A percentile compares a stretch with the other conserved stretches of the same genome.
phyloP scores from a whole-genome alignment of 2,113 vertebrate species.

The Antechinus stuartii region DNA sequence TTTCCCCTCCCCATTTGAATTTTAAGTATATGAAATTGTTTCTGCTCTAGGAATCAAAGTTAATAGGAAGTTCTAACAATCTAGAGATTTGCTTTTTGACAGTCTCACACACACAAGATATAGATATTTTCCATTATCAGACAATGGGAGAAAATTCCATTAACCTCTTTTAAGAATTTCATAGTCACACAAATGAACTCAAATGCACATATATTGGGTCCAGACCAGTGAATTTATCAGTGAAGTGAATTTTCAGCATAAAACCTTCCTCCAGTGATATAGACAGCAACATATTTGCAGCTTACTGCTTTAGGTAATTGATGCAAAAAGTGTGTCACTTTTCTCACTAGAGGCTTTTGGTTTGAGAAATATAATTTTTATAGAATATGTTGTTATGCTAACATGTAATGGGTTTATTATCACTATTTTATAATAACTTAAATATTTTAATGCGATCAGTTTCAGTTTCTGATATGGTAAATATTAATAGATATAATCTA shows the following conservation, averaged over 20 bases:
- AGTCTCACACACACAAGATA: slow-evolving; percentile 8
- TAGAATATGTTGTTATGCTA: background rate
- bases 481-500: background rate
- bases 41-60: slow-evolving; percentile 24
- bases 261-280: background rate
- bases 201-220: background rate
- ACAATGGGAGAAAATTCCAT: background rate
- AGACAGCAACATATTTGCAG: background rate
- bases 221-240: background rate
- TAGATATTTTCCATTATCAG: slow-evolving; percentile 31
- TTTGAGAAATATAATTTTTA: background rate
- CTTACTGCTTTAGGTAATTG: background rate
- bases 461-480: background rate
- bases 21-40: slow-evolving; percentile 58
- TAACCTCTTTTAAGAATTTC: background rate
- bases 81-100: background rate
- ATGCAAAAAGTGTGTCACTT: background rate
- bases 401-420: background rate
- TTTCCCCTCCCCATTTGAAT: slow-evolving; percentile 53
- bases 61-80: background rate
- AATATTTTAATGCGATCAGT: background rate
- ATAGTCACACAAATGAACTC: background rate
- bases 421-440: background rate
- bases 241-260: background rate
- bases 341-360: background rate